Percentiles rank a stretch among this genome's conserved stretches.
Conservation (phyloP, 2,888 invertebrate genomes). For the Actias luna region DNA sequence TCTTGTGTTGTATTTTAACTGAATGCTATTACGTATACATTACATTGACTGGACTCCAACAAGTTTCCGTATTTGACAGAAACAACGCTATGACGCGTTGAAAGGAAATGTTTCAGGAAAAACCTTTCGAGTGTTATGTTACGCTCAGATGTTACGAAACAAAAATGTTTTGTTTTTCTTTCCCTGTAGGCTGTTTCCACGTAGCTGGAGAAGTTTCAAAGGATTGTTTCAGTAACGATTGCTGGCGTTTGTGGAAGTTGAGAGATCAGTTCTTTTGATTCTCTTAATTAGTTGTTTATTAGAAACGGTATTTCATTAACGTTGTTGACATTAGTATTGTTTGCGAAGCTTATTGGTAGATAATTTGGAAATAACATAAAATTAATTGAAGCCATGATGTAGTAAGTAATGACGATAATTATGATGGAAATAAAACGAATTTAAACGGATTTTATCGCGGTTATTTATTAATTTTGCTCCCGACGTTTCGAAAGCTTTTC, state of each 20-base stretch:
- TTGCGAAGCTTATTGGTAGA: too few species aligned
- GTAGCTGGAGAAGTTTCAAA: neutral
- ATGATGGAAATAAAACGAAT: too few species aligned
- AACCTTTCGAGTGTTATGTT: neutral
- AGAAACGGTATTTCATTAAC: too few species aligned
- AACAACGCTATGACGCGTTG: neutral
- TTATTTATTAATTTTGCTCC: too few species aligned
- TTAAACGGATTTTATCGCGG: too few species aligned
- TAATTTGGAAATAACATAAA: too few species aligned
- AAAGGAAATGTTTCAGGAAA: neutral
- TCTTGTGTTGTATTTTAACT: neutral
- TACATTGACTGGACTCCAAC: neutral
- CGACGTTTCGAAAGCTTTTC: too few species aligned
- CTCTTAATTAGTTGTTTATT: neutral
- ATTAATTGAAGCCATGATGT: too few species aligned
- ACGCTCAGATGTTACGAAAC: neutral
- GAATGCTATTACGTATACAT: too few species aligned
- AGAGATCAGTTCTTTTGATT: neutral
- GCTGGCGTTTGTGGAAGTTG: neutral
- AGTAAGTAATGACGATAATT: too few species aligned
- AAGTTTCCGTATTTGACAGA: neutral
- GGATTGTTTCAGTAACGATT: neutral
- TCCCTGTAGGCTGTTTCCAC: neutral
- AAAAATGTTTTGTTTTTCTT: neutral
- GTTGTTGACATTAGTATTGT: too few species aligned